Base-by-base conservation (phyloP, 2,113 vertebrate genomes). In the Ailuropoda melanoleuca region DNA sequence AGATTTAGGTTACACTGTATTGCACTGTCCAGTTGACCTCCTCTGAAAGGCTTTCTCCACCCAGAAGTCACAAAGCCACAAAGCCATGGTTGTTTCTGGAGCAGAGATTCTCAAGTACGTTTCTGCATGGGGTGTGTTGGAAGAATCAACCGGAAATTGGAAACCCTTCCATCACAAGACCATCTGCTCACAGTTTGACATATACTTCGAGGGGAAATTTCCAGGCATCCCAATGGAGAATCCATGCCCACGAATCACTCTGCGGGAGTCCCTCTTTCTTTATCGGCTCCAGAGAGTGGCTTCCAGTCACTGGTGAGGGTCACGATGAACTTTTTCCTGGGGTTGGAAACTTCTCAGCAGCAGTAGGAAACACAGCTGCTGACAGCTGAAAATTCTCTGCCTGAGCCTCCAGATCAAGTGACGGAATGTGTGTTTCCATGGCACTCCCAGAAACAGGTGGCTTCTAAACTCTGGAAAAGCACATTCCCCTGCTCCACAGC, bases 311-410 rank as follows among this genome's bases (percentile, higher is more conserved):
- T 4, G 34, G 39, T 21, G 29, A 62, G 31, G 48, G 72, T 77
- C 24, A 62, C n/a, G 43, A 87, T 34, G 89, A n/a, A 95, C 29
- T 95, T 81, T 0, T 0, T 1, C 66, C 50, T 31, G 15, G 66
- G 48, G 29, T 46, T 89, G 97, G 96, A 77, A 88, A 50, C 64
- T 86, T 62, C 92, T 87, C 24, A 2, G 18, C 85, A 70, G 72
- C 9, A 19, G 82, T 89, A 80, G 93, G 96, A 96, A 95, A 93
- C 70, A 96, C 80, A 97, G 97, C 53, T 96, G 88, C 96, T 89
- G 95, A 66, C 55, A 90, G 85, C 83, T 83, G 77, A 39, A 90
- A 88, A 89, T 31, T 93, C 53, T 53, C 3, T 60, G 88, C 43
- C 68, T 2, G 48, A 93, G 88, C 74, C 72, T 6, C 21, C 14